These are phyloP conservation scores for Telmatherina bonti DNA, from an alignment of 2,797 vertebrate genomes.

Conservation along the genomic window DNA sequence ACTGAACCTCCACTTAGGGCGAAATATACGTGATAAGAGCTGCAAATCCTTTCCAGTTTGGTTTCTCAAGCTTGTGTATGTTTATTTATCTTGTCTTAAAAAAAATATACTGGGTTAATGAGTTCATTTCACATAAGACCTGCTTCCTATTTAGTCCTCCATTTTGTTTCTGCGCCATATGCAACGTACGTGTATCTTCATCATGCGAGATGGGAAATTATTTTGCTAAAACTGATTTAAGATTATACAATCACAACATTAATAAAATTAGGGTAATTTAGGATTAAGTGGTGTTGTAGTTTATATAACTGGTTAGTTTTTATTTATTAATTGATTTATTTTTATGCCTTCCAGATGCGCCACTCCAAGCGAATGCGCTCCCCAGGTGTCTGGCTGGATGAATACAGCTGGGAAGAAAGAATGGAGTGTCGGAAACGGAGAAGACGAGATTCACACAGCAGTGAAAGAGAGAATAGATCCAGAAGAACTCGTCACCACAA, in stretches of 20 bases:
- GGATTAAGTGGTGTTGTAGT: not conserved
- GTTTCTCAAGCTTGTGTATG: not conserved
- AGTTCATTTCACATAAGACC: not conserved
- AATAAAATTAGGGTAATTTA: not conserved
- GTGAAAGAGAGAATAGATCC: conserved; percentile 90
- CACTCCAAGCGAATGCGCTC: conserved; percentile 86
- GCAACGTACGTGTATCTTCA: not conserved
- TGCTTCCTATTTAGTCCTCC: not conserved
- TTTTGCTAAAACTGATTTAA: not conserved
- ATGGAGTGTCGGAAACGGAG: conserved; percentile 87
- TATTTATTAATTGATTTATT: not conserved
- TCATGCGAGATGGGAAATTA: not conserved
- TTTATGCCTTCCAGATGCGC: conserved; percentile 84
- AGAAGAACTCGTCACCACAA: conserved; percentile 78
- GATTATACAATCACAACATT: not conserved
- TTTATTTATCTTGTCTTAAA: not conserved
- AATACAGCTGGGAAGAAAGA: conserved; percentile 87
- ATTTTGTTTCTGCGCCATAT: not conserved
- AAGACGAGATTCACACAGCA: conserved; percentile 88
- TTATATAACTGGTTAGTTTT: not conserved
- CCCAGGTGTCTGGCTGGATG: conserved; percentile 84
- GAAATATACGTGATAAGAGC: not conserved
- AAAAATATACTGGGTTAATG: not conserved
- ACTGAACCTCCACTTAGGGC: no score
- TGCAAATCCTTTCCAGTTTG: not conserved